Base-by-base conservation (phyloP, 2,888 invertebrate genomes). In the Drosophila neonasuta region DNA sequence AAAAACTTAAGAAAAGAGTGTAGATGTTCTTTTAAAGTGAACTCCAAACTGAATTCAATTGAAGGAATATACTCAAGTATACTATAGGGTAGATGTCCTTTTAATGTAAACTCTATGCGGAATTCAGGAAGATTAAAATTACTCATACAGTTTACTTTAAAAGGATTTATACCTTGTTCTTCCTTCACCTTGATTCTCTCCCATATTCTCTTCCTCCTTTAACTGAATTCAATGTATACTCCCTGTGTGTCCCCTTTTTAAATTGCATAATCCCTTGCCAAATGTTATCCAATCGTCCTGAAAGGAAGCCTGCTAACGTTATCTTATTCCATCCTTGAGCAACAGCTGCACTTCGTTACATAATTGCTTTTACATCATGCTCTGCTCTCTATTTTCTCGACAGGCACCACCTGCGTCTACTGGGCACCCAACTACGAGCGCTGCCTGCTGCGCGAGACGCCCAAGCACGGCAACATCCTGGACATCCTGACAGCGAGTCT, bases 371-470 rank as follows among this genome's bases (percentile, higher is more conserved):
- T 32, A 20, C 2, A 30, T 29, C 17, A n/a, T 29, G 1, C 11
- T 4, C 17, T 48, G 10, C n/a, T 29, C 10, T 15, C n/a, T 3
- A 39, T 24, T 4, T 24, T 4, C 10, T 17, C 20, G 4, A 24
- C 49, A 92, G 91, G 90, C 55, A 67, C 83, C 39, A 91, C 92
- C 2, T 93, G 93, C 61, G 88, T 90, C 41, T 91, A 92, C 50
- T 91, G 92, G 91, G 91, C 92, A 5, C 84, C 85, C 24, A 88
- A 91, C 56, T 87, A 87, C 32, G 79, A 83, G 0, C 84, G 88
- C 0, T 93, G 93, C 52, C 90, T 91, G 59, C 88, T 93, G 4
- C 90, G 93, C n/a, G 89, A 92, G 62, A 89, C 91, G 1, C 89
- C 89, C 0, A 86, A 87, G 5, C 91, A 92, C 67, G 93, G 92